A percentile compares a stretch with the other conserved stretches of the same genome.
phyloP scores from a whole-genome alignment of 2,888 invertebrate genomes.

The Fissipunctia ypsillon region DNA sequence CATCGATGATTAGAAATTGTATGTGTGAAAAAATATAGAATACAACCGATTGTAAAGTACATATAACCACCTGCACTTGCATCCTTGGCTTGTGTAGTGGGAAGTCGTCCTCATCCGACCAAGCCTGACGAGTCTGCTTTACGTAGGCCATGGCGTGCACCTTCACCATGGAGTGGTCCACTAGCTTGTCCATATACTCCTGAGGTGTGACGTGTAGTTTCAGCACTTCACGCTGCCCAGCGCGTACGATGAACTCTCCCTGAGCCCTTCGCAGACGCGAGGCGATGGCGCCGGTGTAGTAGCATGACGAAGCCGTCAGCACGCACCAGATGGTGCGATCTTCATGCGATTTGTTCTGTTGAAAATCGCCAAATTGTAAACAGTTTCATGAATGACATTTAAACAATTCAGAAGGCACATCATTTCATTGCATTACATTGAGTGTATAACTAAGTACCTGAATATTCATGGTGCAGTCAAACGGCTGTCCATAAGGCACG shows the following conservation, averaged over 20 bases:
- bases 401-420: not conserved
- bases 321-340: slow-evolving; percentile 92
- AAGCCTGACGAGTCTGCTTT: slow-evolving; percentile 93
- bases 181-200: slow-evolving; percentile 93
- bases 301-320: slow-evolving; percentile 92
- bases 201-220: slow-evolving; percentile 91
- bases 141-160: slow-evolving; percentile 94
- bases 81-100: slow-evolving; percentile 92
- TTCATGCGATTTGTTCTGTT: slow-evolving; percentile 91
- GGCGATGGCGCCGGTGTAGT: slow-evolving; percentile 93
- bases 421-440: not conserved
- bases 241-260: slow-evolving; percentile 91
- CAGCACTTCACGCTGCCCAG: slow-evolving; percentile 91
- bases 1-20: not conserved
- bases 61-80: slow-evolving; percentile 90
- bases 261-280: slow-evolving; percentile 91
- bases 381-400: not conserved
- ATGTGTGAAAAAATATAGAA: slow-evolving; percentile 4
- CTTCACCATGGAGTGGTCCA: slow-evolving; percentile 93
- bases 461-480: slow-evolving; percentile 92
- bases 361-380: not conserved
- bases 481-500: slow-evolving; percentile 92
- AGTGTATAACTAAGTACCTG: slow-evolving; percentile 79
- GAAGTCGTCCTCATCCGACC: slow-evolving; percentile 94
- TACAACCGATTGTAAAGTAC: not conserved